These are phyloP conservation scores for Hydractinia symbiolongicarpus DNA, from an alignment of 30 jellyfish, hydroid and myxozoan species.

Conservation along the genomic window DNA sequence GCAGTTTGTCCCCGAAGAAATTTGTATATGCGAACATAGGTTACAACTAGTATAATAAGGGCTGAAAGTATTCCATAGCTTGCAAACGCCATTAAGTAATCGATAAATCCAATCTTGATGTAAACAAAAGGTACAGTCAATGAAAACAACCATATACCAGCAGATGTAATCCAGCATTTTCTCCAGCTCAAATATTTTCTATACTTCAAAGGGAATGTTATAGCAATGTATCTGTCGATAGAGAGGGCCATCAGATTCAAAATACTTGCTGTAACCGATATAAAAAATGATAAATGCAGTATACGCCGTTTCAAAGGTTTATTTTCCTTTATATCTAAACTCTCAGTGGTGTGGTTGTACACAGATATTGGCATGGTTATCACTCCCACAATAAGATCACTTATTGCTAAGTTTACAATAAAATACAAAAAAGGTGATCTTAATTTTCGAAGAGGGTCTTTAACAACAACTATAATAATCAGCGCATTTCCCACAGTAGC, in stretches of 20 bases:
- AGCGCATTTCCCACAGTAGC: constrained; percentile 30
- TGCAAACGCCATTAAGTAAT: constrained; percentile 15
- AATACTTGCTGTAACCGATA: constrained; percentile 16
- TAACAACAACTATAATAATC: not conserved
- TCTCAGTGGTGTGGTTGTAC: constrained; percentile 1
- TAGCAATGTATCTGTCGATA: constrained; percentile 28
- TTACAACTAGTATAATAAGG: not conserved
- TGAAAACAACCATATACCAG: constrained; percentile 18
- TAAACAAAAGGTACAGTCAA: constrained; percentile 18
- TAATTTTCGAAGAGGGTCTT: constrained; percentile 22
- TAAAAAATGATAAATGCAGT: constrained; percentile 13
- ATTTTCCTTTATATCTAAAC: not conserved
- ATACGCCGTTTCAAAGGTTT: not conserved
- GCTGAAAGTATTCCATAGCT: not conserved
- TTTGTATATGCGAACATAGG: not conserved
- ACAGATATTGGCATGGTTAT: constrained; percentile 23
- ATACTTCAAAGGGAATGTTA: constrained; percentile 10
- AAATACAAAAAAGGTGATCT: constrained; percentile 32
- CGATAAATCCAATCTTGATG: constrained; percentile 25
- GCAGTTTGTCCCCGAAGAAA: not conserved
- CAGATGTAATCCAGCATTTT: constrained; percentile 23
- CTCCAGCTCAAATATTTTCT: constrained; percentile 12
- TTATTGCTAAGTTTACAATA: constrained; percentile 20
- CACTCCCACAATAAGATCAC: constrained; percentile 25
- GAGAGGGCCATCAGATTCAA: constrained; percentile 22